Evolutionary conservation across 2,888 invertebrate species (phyloP).

Genomic region (Agonopterix heracliana): DNA sequence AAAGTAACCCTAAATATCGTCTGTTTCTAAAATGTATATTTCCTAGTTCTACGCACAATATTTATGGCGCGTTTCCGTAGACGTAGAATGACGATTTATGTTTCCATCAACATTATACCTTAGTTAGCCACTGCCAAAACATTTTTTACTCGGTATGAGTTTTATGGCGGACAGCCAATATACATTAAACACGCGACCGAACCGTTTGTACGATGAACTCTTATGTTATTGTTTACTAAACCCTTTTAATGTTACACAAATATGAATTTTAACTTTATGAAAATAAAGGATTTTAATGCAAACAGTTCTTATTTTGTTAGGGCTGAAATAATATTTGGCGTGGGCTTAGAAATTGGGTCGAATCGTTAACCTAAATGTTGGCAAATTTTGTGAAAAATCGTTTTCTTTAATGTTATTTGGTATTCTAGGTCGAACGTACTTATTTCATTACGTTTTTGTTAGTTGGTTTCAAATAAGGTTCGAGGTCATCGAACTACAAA

Average conservation of each 20-base stretch:
- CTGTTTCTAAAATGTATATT: too few species aligned
- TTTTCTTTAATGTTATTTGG: too few species aligned
- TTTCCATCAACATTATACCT: constrained; percentile 1
- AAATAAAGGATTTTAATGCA: background rate
- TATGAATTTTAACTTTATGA: background rate
- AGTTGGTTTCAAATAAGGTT: too few species aligned
- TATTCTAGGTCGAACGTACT: background rate
- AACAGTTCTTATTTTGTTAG: background rate
- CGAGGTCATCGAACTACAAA: too few species aligned
- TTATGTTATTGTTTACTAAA: constrained; percentile 9
- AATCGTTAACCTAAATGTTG: too few species aligned
- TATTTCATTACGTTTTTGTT: too few species aligned
- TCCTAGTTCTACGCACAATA: too few species aligned
- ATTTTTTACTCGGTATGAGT: constrained; percentile 3
- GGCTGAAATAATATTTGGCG: too few species aligned
- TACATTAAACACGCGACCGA: constrained; percentile 4
- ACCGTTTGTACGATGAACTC: constrained; percentile 8
- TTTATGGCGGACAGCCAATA: constrained; percentile 1
- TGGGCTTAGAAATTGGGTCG: too few species aligned
- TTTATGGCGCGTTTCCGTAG: too few species aligned
- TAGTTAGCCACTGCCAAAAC: constrained; percentile 7
- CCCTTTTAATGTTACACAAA: constrained; percentile 2
- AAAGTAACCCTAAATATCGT: too few species aligned
- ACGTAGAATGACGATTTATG: background rate
- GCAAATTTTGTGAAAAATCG: too few species aligned